Evolutionary conservation across 2,113 vertebrate genomes (phyloP).

Genomic region (Toxostoma redivivum): DNA sequence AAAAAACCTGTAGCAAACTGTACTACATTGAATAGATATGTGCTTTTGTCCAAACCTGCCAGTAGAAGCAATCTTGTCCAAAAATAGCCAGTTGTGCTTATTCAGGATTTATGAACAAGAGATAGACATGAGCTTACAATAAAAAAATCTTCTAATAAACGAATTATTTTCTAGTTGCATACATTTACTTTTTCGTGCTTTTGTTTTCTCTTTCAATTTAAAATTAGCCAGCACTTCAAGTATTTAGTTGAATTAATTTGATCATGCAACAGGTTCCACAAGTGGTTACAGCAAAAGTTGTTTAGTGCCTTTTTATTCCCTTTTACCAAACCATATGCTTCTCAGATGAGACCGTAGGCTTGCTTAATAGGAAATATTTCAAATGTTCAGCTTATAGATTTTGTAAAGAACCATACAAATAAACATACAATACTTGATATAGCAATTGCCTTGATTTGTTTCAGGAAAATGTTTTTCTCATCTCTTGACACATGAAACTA

Average conservation of each 20-base stretch:
- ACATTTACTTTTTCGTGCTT: not conserved
- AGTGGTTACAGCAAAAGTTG: not conserved
- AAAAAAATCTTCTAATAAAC: not conserved
- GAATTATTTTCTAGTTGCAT: not conserved
- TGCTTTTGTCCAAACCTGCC: not conserved
- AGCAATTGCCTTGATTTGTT: not conserved
- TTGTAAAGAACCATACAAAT: not conserved
- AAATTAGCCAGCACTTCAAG: not conserved
- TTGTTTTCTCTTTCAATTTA: not conserved
- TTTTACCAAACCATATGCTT: not conserved
- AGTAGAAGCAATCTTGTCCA: not conserved
- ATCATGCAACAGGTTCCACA: not conserved
- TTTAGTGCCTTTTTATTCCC: not conserved
- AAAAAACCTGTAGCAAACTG: not conserved
- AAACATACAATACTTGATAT: not conserved
- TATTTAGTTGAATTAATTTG: not conserved
- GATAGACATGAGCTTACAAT: not conserved
- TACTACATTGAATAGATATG: not conserved
- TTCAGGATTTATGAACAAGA: not conserved
- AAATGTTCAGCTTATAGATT: not conserved
- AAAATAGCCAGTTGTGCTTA: not conserved
- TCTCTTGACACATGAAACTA: not conserved
- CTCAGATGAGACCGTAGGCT: not conserved
- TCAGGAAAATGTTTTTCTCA: not conserved
- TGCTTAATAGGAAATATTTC: not conserved